Evolutionary conservation across 2,888 invertebrate species (phyloP), one percentile per base, ranked within the genome.

Genomic region (Lysandra coridon): DNA sequence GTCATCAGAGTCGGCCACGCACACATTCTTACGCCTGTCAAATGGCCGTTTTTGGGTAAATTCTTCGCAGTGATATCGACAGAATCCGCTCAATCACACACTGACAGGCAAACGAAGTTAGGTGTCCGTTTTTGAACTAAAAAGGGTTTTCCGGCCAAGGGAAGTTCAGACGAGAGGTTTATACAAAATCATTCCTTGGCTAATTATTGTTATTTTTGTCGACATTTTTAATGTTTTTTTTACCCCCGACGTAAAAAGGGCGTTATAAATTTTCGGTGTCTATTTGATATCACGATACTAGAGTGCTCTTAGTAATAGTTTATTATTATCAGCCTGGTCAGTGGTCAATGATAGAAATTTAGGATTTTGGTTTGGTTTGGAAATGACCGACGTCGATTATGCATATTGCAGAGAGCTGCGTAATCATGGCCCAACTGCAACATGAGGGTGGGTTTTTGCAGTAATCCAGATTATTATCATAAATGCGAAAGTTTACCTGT

Each of bases 51-150:
- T 69, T 69, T 33, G 2, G 3, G 14, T 0, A 37, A 37, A 37
- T 37, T 37, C 37, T 2, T 37, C 3, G 3, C 1, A 23, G 64
- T 33, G 64, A 69, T 69, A 37, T 69, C 69, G 33, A 69, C 37
- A 17, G 5, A 37, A 69, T 37, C 69, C 69, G 17, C 33, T 69
- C 69, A 69, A 69, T 69, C 69, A 69, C 33, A 69, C 69, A 69
- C 69, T 69, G 69, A 69, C 69, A 69, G 17, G 69, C 33, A 37
- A 69, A 69, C 69, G 69, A 69, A 69, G 37, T 69, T 69, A 69
- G 33, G 69, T 5, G 69, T 14, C 69, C 33, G 69, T 69, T 69
- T 69, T 69, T 69, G 17, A 33, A 69, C 69, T 69, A 37, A 69
- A 37, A 69, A 69, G 33, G 69, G 69, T 69, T 69, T 69, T 69